Base-by-base conservation (phyloP, 2,797 vertebrate species). In the Lepidocolaptes lacrymiger region DNA sequence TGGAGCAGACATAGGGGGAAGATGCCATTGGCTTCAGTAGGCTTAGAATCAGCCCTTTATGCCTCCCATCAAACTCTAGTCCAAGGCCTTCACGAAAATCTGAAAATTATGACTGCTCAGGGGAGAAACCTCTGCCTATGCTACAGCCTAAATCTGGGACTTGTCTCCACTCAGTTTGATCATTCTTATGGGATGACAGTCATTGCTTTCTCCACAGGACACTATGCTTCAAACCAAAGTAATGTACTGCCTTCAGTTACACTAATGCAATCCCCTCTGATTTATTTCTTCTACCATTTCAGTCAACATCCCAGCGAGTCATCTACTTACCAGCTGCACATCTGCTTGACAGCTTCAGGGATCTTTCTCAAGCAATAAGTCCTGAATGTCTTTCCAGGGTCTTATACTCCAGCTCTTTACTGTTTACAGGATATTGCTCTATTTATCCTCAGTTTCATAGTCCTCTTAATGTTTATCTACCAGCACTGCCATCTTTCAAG, bases 401-500 rank as follows among this genome's bases (percentile, higher is more conserved):
- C 95, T 94, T 87, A 89, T 95, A 95, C 95, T 97, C 96, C 92
- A 97, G 90, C 95, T 96, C 74, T 93, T 97, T 93, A 92, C 93
- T 96, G 94, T 96, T 98, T 97, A 96, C 96, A 97, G 95, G 96
- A 97, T 95, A 97, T 95, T 97, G 89, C 95, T 97, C 94, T 96
- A 97, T 97, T 97, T 97, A 97, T 97, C 96, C 95, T 97, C 92
- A 92, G 95, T 91, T 96, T 96, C 95, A 95, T 88, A 81, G 90
- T 90, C 62, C 79, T 93, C 92, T 90, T 96, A 93, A 96, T 93
- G 92, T 96, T 97, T 97, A 94, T 94, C 95, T 92, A 92, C 71
- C 94, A 92, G 55, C 72, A 92, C 4, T 79, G 82, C 89, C 51
- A 88, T 97, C 91, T 96, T 96, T 97, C 95, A 91, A 96, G 95